Conservation (phyloP, 2,797 vertebrate species). For the Hoplostethus atlanticus region DNA sequence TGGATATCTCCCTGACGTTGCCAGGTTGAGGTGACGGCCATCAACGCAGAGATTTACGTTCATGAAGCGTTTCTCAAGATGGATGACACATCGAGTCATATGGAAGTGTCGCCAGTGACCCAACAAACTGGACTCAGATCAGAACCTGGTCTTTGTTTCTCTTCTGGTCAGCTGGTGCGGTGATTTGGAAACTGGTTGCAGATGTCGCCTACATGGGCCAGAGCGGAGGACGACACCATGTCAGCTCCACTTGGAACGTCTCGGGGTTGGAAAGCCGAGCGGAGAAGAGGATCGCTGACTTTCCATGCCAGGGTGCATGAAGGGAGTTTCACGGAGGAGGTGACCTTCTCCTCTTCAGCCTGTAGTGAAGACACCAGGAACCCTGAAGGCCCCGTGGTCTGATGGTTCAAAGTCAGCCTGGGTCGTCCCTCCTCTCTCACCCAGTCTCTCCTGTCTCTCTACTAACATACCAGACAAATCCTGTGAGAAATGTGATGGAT, state of each 20-base stretch:
- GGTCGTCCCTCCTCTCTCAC: too few species aligned
- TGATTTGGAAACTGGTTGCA: constrained; percentile 65
- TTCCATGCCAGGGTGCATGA: constrained; percentile 65
- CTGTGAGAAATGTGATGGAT: too few species aligned
- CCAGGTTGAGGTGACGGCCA: constrained; percentile 1
- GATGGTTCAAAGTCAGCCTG: too few species aligned
- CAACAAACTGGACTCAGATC: constrained; percentile 8
- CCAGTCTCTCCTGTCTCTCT: too few species aligned
- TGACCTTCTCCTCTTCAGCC: background rate
- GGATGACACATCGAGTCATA: background rate
- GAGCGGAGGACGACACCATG: constrained; percentile 32
- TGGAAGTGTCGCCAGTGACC: constrained; percentile 9
- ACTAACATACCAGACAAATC: too few species aligned
- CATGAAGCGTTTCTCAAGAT: constrained; percentile 10
- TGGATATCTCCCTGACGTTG: background rate
- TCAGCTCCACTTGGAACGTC: constrained; percentile 57
- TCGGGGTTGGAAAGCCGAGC: constrained; percentile 54
- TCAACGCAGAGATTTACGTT: constrained; percentile 11
- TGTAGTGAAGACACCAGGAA: background rate
- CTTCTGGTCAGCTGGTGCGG: constrained; percentile 15
- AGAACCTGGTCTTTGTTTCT: background rate
- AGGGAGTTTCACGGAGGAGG: background rate
- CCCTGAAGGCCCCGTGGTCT: too few species aligned
- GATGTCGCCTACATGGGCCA: constrained; percentile 52
- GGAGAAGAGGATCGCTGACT: constrained; percentile 50